Conservation (phyloP, 2,888 invertebrate genomes). For the Yponomeuta malinellus region DNA sequence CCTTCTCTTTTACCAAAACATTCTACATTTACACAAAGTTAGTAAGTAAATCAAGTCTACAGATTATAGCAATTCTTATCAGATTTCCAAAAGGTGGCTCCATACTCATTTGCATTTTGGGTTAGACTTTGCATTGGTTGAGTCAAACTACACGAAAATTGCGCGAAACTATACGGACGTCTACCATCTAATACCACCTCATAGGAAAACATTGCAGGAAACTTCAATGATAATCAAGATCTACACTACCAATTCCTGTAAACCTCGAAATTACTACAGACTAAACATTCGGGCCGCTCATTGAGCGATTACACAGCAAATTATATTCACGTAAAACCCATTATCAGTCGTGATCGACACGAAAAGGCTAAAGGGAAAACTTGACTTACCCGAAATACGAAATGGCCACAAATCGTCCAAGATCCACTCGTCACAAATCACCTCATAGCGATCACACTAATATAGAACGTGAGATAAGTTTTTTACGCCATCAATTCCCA, state of each 20-base stretch:
- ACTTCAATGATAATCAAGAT: too few relatives aligned
- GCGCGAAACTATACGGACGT: constrained; percentile 21
- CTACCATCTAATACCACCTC: not conserved
- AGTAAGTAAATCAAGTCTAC: too few relatives aligned
- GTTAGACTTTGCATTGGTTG: constrained; percentile 3
- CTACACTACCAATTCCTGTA: too few relatives aligned
- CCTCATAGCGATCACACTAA: constrained; percentile 43
- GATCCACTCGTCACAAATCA: constrained; percentile 49
- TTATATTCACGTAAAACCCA: constrained; percentile 31
- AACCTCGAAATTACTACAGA: too few relatives aligned
- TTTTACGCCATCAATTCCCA: constrained; percentile 61
- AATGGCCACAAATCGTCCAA: constrained; percentile 65
- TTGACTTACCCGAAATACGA: constrained; percentile 41
- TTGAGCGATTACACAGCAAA: too few relatives aligned
- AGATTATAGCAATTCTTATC: constrained; percentile 5
- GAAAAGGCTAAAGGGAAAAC: constrained; percentile 47
- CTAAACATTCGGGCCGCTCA: too few relatives aligned
- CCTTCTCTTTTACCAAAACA: too few relatives aligned
- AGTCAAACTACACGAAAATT: constrained; percentile 15
- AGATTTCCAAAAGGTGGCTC: constrained; percentile 1
- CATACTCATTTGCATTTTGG: constrained; percentile 11
- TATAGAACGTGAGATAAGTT: constrained; percentile 63
- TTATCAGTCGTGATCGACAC: constrained; percentile 38
- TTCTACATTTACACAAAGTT: too few relatives aligned
- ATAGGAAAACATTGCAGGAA: too few relatives aligned